These are phyloP conservation scores for Apogon hyalosoma DNA, from an alignment of 2,797 vertebrate species.

Conservation along the genomic window DNA sequence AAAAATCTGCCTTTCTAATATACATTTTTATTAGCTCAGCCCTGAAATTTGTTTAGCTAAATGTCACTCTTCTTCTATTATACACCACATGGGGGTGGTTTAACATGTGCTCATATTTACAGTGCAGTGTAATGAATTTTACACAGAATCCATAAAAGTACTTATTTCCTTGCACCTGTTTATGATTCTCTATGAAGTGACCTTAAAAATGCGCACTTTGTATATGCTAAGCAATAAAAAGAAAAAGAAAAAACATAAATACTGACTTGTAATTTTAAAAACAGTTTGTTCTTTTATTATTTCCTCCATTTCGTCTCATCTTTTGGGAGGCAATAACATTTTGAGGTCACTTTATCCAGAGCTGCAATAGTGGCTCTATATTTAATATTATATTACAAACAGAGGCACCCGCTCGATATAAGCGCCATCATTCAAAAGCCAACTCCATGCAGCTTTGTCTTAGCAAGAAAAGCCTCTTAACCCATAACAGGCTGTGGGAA, in stretches of 20 bases:
- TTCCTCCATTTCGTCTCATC: constrained; percentile 3
- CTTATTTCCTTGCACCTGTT: neutral
- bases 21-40: too few species aligned
- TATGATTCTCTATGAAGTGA: neutral
- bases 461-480: constrained; percentile 53
- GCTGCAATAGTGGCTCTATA: constrained; percentile 21
- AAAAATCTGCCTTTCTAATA: too few species aligned
- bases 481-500: constrained; percentile 56
- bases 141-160: neutral
- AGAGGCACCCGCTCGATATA: constrained; percentile 16
- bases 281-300: constrained; percentile 19
- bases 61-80: too few species aligned
- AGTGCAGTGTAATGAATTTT: neutral
- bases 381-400: constrained; percentile 40
- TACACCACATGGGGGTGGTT: too few species aligned
- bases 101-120: neutral
- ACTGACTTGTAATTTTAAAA: constrained; percentile 22
- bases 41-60: too few species aligned
- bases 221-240: constrained; percentile 12
- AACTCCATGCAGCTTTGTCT: constrained; percentile 49
- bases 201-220: constrained; percentile 4
- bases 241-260: constrained; percentile 14
- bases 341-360: constrained; percentile 26
- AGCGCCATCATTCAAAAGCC: constrained; percentile 27
- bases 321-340: constrained; percentile 10